Evolutionary conservation across 2,113 vertebrate species (phyloP).

Genomic region (Notarius lentiginosus): DNA sequence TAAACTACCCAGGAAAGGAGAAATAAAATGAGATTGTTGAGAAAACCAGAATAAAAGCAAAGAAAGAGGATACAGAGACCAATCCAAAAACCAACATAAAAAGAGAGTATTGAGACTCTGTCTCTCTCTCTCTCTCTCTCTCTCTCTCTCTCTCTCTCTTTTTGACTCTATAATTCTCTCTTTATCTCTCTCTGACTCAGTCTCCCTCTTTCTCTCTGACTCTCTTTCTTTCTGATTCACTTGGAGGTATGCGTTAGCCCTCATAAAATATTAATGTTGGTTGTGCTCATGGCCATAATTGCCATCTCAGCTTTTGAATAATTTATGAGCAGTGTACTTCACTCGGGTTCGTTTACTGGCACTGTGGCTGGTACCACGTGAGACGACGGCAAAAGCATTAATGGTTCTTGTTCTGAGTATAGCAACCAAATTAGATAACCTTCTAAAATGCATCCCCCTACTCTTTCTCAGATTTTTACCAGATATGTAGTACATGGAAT

Average conservation of each 20-base stretch:
- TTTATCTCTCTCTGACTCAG: not conserved
- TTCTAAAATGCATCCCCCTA: slow-evolving; percentile 28
- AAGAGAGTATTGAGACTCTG: slow-evolving; percentile 35
- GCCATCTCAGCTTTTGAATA: slow-evolving; percentile 94
- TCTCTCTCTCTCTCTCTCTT: not conserved
- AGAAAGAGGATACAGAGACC: slow-evolving; percentile 12
- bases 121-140: not conserved
- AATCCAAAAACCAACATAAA: slow-evolving; percentile 45
- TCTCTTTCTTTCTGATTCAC: slow-evolving; percentile 55
- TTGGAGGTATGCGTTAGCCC: slow-evolving; percentile 61
- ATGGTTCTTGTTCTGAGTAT: slow-evolving; percentile 59
- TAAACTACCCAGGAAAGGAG: slow-evolving; percentile 34
- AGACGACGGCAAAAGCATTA: slow-evolving; percentile 54
- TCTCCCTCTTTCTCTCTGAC: slow-evolving; percentile 34
- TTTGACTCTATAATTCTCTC: too few relatives aligned
- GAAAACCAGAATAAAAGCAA: slow-evolving; percentile 7
- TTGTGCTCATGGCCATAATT: slow-evolving; percentile 96
- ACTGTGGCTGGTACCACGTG: slow-evolving; percentile 78
- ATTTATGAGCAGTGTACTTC: slow-evolving; percentile 89
- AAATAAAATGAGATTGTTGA: slow-evolving; percentile 16
- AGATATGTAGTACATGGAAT: not conserved
- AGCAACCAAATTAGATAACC: slow-evolving; percentile 58
- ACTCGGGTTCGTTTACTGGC: slow-evolving; percentile 92
- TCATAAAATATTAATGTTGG: slow-evolving; percentile 74
- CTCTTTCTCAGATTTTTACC: not conserved